phyloP scores from a whole-genome alignment of 2,113 vertebrate genomes.

The Grammomys surdaster region DNA sequence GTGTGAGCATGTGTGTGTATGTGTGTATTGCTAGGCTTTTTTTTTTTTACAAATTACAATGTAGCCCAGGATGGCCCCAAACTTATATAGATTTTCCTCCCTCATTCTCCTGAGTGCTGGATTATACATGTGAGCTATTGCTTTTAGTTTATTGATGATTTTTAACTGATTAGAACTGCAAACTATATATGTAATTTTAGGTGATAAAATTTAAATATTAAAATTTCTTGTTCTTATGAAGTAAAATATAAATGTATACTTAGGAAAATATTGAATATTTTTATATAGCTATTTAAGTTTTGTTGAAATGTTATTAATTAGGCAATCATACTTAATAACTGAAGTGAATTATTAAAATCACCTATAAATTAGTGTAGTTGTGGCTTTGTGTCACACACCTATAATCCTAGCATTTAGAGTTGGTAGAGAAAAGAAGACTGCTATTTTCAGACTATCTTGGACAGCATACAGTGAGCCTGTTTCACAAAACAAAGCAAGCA shows the following conservation, averaged over 20 bases:
- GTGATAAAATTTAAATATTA: conserved; percentile 14
- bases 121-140: not conserved
- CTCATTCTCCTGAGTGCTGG: not conserved
- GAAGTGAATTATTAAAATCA: not conserved
- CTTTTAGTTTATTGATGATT: not conserved
- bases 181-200: not conserved
- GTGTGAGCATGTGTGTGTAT: not conserved
- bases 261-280: not conserved
- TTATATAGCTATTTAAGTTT: not conserved
- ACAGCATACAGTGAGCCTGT: not conserved
- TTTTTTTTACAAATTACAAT: not conserved
- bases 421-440: not conserved
- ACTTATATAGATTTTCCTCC: no score
- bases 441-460: not conserved
- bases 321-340: not conserved
- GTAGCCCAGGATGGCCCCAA: not conserved
- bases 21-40: not conserved
- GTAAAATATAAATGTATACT: not conserved
- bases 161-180: not conserved
- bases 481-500: not conserved
- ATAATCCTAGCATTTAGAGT: not conserved
- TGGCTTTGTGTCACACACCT: not conserved
- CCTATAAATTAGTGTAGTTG: conserved; percentile 17
- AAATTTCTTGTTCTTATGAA: not conserved
- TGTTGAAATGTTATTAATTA: conserved; percentile 1